Evolutionary conservation across 1,140 invertebrate species (phyloP).

Genomic region (Drosophila sturtevanti): DNA sequence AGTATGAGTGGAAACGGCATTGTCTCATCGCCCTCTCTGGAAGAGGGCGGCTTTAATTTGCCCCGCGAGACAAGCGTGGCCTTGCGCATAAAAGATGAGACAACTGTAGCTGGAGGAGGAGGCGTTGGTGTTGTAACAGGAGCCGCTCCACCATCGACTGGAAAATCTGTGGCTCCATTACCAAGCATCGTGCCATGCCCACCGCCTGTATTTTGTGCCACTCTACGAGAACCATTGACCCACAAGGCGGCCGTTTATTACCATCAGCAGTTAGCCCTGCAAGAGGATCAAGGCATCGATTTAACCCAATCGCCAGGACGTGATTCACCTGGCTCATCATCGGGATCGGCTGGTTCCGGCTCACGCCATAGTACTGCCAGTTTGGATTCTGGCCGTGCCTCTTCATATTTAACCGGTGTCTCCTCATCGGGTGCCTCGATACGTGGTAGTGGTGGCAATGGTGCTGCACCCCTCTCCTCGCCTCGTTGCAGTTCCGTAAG

Average conservation of each 20-base stretch:
- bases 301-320: constrained; percentile 92
- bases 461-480: constrained; percentile 80
- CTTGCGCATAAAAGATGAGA: constrained; percentile 74
- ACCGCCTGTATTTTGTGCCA: constrained; percentile 72
- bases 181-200: constrained; percentile 70
- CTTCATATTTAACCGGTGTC: constrained; percentile 83
- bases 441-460: constrained; percentile 19
- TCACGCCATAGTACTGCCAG: constrained; percentile 95
- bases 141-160: constrained; percentile 33
- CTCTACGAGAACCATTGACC: constrained; percentile 84
- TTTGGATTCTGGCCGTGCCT: constrained; percentile 95
- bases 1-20: constrained; percentile 82
- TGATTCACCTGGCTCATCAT: constrained; percentile 94
- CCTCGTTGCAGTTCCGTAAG: constrained; percentile 86
- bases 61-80: constrained; percentile 80
- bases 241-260: constrained; percentile 89
- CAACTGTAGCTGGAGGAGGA: constrained; percentile 7
- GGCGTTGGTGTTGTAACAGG: constrained; percentile 2
- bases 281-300: constrained; percentile 89
- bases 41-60: constrained; percentile 81
- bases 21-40: constrained; percentile 82
- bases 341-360: constrained; percentile 89
- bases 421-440: constrained; percentile 82
- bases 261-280: constrained; percentile 89
- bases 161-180: constrained; percentile 51